Percentiles rank a stretch among this genome's conserved stretches.
phyloP scores from a whole-genome alignment of 2,888 invertebrate species.

The Tuberolachnus salignus region DNA sequence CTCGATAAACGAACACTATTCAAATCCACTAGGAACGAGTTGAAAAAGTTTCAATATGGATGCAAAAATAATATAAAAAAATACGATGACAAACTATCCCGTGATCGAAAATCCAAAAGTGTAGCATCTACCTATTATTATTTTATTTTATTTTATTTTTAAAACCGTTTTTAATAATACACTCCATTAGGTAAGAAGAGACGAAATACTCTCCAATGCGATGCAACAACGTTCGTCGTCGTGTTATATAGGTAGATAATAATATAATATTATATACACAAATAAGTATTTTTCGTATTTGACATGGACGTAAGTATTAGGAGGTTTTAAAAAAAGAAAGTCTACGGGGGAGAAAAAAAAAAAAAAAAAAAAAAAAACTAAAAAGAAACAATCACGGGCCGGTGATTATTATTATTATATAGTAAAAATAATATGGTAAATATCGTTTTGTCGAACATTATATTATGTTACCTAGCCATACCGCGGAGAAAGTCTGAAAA shows the following conservation, averaged over 20 bases:
- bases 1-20: too few species aligned
- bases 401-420: slow-evolving; percentile 29
- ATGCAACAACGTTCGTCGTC: not conserved
- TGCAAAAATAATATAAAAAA: too few species aligned
- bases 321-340: slow-evolving; percentile 52
- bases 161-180: too few species aligned
- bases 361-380: too few species aligned
- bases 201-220: not conserved
- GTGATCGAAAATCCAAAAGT: too few species aligned
- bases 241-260: not conserved
- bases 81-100: too few species aligned
- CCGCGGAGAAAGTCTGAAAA: slow-evolving; percentile 46
- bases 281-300: slow-evolving; percentile 27
- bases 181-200: too few species aligned
- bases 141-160: too few species aligned
- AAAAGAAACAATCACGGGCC: slow-evolving; percentile 39
- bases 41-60: too few species aligned
- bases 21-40: too few species aligned
- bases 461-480: not conserved
- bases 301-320: slow-evolving; percentile 16
- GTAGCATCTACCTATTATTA: too few species aligned
- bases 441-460: slow-evolving; percentile 38
- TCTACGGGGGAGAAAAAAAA: slow-evolving; percentile 5
- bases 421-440: slow-evolving; percentile 28
- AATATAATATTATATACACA: not conserved